phyloP scores from a whole-genome alignment of 1,140 invertebrate genomes.

The Ceratina calcarata region DNA sequence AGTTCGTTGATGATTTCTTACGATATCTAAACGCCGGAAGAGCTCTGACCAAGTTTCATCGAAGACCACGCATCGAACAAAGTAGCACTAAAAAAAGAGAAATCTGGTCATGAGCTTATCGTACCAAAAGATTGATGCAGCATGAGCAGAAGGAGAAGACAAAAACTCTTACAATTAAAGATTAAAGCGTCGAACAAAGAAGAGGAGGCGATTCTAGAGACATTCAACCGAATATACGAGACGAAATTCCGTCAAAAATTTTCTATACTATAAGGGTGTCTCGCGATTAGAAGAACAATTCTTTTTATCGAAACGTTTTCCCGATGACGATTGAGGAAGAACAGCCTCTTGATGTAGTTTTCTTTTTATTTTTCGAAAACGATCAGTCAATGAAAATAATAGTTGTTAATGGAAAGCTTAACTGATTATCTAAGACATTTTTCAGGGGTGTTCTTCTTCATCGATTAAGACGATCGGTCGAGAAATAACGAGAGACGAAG shows the following conservation, averaged over 20 bases:
- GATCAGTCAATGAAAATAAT: neutral
- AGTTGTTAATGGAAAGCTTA: neutral
- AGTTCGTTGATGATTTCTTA: constrained; percentile 23
- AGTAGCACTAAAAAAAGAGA: neutral
- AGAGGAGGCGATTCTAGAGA: constrained; percentile 22
- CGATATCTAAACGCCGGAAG: constrained; percentile 24
- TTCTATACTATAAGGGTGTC: constrained; percentile 47
- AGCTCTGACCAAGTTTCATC: constrained; percentile 41
- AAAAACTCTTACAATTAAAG: constrained; percentile 27
- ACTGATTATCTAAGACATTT: neutral
- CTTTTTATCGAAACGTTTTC: constrained; percentile 38
- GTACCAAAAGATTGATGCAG: constrained; percentile 49
- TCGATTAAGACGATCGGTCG: constrained; percentile 8
- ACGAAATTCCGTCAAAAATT: constrained; percentile 56
- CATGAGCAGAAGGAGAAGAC: neutral
- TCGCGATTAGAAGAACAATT: constrained; percentile 24
- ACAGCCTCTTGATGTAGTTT: neutral
- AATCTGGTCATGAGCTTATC: constrained; percentile 63
- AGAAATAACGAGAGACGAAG: neutral
- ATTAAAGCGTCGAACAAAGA: constrained; percentile 19
- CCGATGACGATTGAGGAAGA: neutral
- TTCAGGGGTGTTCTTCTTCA: constrained; percentile 12
- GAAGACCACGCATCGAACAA: constrained; percentile 24
- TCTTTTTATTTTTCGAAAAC: too few species aligned
- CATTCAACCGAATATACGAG: constrained; percentile 49